Percentiles rank a stretch among this genome's conserved stretches.
These are phyloP conservation scores for Lydus trimaculatus DNA, from an alignment of 2,888 invertebrate species.

Conservation along the genomic window DNA sequence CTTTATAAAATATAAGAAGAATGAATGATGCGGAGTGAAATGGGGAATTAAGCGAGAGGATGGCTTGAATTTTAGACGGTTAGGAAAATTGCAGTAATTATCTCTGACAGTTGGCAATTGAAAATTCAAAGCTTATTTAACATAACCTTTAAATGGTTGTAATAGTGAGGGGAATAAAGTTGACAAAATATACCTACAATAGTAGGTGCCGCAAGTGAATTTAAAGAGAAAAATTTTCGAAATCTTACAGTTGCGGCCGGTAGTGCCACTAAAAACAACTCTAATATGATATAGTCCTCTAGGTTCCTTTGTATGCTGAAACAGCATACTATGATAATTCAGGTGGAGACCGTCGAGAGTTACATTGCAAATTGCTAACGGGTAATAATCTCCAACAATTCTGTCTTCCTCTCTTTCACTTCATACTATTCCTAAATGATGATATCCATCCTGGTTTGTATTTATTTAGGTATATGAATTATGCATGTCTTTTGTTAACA, in stretches of 20 bases:
- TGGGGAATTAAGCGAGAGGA: background rate
- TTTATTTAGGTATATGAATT: slow-evolving; percentile 58
- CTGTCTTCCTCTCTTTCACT: background rate
- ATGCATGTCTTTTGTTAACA: slow-evolving; percentile 52
- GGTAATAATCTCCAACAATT: slow-evolving; percentile 42
- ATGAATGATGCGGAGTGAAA: background rate
- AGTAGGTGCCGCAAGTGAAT: background rate
- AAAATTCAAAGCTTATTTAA: background rate
- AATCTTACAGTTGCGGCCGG: too few relatives aligned
- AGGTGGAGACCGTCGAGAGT: slow-evolving; percentile 20
- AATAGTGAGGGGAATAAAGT: background rate
- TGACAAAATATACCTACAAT: background rate
- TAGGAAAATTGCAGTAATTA: background rate
- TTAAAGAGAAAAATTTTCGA: too few relatives aligned
- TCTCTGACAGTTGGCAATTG: background rate
- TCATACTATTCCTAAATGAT: slow-evolving; percentile 45
- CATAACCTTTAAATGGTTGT: background rate
- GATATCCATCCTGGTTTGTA: slow-evolving; percentile 55
- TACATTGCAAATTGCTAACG: slow-evolving; percentile 42
- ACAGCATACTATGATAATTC: slow-evolving; percentile 23
- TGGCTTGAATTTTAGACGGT: background rate
- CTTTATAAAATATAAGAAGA: background rate
- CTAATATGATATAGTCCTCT: background rate
- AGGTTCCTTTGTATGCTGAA: background rate
- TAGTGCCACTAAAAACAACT: too few relatives aligned